Conservation (phyloP, 2,113 vertebrate species). For the Scomber japonicus region DNA sequence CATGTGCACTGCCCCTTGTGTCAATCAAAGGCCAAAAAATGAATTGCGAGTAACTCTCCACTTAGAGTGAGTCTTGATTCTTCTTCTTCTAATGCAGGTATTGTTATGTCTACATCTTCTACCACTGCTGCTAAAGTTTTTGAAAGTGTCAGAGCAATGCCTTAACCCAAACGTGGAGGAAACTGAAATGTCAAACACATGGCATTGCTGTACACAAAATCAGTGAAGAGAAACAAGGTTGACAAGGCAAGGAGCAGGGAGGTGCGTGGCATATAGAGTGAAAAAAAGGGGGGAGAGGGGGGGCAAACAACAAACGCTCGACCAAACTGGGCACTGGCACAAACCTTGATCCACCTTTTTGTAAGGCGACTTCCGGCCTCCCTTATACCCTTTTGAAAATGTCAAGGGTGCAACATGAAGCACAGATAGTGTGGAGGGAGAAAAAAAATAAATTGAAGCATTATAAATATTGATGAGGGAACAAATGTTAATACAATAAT, state of each 20-base stretch:
- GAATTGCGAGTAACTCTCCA: background rate
- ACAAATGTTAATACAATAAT: constrained; percentile 36
- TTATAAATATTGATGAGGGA: constrained; percentile 24
- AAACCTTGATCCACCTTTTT: constrained; percentile 97
- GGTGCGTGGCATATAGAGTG: constrained; percentile 52
- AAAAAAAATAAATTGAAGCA: constrained; percentile 39
- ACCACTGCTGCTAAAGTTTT: constrained; percentile 28
- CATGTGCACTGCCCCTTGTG: background rate
- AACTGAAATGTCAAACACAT: constrained; percentile 64
- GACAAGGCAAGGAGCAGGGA: constrained; percentile 63
- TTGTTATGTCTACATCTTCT: background rate
- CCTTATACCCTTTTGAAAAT: constrained; percentile 88
- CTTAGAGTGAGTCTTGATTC: background rate
- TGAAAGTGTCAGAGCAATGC: constrained; percentile 46
- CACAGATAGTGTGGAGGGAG: constrained; percentile 28
- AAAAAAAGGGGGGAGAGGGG: constrained; percentile 1
- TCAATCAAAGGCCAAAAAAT: constrained; percentile 7
- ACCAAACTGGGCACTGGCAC: constrained; percentile 64
- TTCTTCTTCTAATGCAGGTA: background rate
- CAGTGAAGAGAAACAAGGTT: constrained; percentile 68
- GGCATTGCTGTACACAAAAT: constrained; percentile 59
- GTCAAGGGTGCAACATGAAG: constrained; percentile 72
- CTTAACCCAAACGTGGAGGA: constrained; percentile 41
- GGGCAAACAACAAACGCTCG: constrained; percentile 50
- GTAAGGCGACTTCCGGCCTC: constrained; percentile 87